Evolutionary conservation across 2,797 vertebrate species (phyloP), one percentile per base, ranked within the genome.

Genomic region (Thalassophryne amazonica): DNA sequence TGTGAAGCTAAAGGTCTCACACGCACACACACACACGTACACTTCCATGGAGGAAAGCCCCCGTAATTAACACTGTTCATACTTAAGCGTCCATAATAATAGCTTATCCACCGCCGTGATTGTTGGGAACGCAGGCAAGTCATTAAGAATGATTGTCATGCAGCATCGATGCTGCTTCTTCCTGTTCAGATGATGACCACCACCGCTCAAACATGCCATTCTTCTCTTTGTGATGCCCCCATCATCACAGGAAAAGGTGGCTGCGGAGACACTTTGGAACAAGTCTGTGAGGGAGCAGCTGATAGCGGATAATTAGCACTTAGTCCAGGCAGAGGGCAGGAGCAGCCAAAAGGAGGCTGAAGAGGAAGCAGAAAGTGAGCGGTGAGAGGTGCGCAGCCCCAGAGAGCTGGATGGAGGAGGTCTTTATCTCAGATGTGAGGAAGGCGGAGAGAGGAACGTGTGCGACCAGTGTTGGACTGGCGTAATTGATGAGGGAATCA

Each of bases 401-500:
- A 0, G 94, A 91, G 0, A 90, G 92, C 56, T 73, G 77, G 31
- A 92, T 86, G 21, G 83, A 89, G 0, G 96, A 95, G 35, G 93
- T 88, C 59, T 91, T 87, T 21, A 92, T 92, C 68, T 94, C 93
- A 2, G 97, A 95, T 22, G 86, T 81, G 43, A 96, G 91, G 51
- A 99, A 94, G 40, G 95, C 94, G 0, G 97, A 97, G 7, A 99
- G 90, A 0, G 97, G 97, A 1, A 98, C 93, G 0, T 97, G 95
- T 11, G 97, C 95, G 0, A 93, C 89, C 68, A 99, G 80, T 0
- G 96, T 94, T 5, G 97, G 97, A 51, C 96, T 99, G 80, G 93
- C 94, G 0, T 94, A 95, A 80, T 97, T 99, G 73, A 99, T 97
- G 66, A 99, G 92, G 1, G 95, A 93, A 59, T 98, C 94, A 0